These are phyloP conservation scores for Cheiracanthium punctorium DNA, from an alignment of 2,888 invertebrate genomes.

Conservation along the genomic window DNA sequence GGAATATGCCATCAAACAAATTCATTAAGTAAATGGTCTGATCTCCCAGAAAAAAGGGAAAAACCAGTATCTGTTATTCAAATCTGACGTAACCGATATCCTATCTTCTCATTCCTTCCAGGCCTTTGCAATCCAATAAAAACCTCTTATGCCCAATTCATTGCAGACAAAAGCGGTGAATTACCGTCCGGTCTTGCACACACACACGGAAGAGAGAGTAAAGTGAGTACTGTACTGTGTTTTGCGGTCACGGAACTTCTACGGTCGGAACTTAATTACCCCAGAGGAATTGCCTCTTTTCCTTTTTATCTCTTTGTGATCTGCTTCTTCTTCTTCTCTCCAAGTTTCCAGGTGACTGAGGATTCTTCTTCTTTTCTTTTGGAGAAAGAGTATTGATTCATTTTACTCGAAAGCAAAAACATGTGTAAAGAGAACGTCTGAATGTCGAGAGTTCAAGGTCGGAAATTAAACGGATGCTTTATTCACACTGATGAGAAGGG, in stretches of 20 bases:
- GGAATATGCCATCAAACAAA: no score
- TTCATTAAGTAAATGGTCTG: no score
- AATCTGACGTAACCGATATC: no score
- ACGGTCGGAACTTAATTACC: not conserved
- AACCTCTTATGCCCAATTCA: not conserved
- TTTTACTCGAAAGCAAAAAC: not conserved
- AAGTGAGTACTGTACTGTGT: no score
- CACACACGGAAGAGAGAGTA: not conserved
- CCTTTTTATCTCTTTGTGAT: not conserved
- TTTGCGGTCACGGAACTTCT: no score
- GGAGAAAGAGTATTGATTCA: not conserved
- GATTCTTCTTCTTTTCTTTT: not conserved
- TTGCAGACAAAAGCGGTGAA: not conserved
- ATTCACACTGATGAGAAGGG: no score
- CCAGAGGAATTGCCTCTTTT: not conserved
- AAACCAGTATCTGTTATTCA: no score
- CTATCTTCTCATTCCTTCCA: not conserved
- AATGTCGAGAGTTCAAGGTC: not conserved
- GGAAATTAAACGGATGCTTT: not conserved
- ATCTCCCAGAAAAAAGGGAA: no score
- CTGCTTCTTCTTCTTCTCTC: not conserved
- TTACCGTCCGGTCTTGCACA: not conserved
- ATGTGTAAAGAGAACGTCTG: not conserved
- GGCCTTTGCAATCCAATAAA: not conserved
- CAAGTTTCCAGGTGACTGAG: slow-evolving; percentile 15